Base-by-base conservation (phyloP, 1,140 invertebrate genomes). In the Scaptomyza hsui region DNA sequence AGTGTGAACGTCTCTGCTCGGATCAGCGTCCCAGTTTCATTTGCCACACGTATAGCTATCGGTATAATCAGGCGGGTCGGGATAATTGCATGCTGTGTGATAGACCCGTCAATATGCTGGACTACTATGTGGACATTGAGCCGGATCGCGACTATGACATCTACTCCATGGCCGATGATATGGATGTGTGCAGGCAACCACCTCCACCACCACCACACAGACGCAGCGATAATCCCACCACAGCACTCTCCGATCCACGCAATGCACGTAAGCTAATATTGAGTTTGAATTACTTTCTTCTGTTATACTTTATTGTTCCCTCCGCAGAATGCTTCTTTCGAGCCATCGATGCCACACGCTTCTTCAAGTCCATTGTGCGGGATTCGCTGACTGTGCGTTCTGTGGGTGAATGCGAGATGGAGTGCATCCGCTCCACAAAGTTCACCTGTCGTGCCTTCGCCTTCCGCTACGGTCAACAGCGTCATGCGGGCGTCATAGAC, bases 71-170 rank as follows among this genome's bases (percentile, higher is more conserved):
- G 63, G 80, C 70, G 10, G 75, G 85, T 0, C 72, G 86, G 15
- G 95, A 96, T 67, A 97, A 97, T 83, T 97, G 96, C 78, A 95
- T 95, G 78, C 90, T 96, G 1, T 96, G 95, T 71, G 94, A 95
- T 65, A 88, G 94, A 10, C 93, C 93, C 1, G 94, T 95, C 64
- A 92, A 94, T 45, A 93, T 94, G 39, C 83, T 96, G 13, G 94
- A 96, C 75, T 93, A 95, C 81, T 95, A 96, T 67, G 93, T 94
- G 4, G 95, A 97, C 71, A 91, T 95, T 18, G 93, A 95, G 69
- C 95, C 94, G 1, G 94, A 95, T 83, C 94, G 94, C n/a, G 94
- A 96, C 75, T 96, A 95, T 51, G 96, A 96, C 75, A 94, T 96
- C 16, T 96, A 96, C 75, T 94, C 94, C 1, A 94, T 95, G 92